phyloP scores from a whole-genome alignment of 2,797 vertebrate genomes.

The Chaunax sp. region DNA sequence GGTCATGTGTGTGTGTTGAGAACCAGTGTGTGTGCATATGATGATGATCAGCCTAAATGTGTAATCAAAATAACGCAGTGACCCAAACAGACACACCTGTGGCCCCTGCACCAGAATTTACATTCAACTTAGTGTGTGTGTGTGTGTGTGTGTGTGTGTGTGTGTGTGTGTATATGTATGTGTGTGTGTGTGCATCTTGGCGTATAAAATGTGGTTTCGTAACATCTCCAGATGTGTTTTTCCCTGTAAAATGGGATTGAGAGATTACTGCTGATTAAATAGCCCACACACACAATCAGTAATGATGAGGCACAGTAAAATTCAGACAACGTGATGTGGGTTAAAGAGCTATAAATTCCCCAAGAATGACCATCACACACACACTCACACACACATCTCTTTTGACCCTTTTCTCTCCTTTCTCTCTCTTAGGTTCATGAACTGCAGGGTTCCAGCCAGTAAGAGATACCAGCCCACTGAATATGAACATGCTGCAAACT shows the following conservation, averaged over 20 bases:
- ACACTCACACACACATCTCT: constrained; percentile 13
- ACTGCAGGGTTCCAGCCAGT: constrained; percentile 90
- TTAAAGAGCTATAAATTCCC: constrained; percentile 69
- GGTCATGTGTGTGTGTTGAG: constrained; percentile 6
- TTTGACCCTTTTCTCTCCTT: not conserved
- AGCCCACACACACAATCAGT: constrained; percentile 40
- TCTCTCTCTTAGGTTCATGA: constrained; percentile 90
- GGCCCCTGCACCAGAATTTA: constrained; percentile 37
- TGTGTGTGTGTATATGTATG: constrained; percentile 28
- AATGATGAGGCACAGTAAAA: constrained; percentile 62
- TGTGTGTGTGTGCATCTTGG: constrained; percentile 42
- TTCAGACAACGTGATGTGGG: constrained; percentile 67
- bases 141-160: constrained; percentile 29
- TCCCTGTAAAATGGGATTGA: constrained; percentile 62
- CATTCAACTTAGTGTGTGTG: constrained; percentile 27
- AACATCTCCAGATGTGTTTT: constrained; percentile 77
- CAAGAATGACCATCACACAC: constrained; percentile 56
- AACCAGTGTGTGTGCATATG: constrained; percentile 10
- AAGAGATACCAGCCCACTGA: constrained; percentile 94
- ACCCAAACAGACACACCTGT: constrained; percentile 68
- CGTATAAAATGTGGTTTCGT: constrained; percentile 73
- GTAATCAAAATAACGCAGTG: constrained; percentile 65
- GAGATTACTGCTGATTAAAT: constrained; percentile 72
- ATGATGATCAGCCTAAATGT: constrained; percentile 38
- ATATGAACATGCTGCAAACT: constrained; percentile 94